Conservation (phyloP, 2,797 vertebrate species). For the Smutsia temminckii region DNA sequence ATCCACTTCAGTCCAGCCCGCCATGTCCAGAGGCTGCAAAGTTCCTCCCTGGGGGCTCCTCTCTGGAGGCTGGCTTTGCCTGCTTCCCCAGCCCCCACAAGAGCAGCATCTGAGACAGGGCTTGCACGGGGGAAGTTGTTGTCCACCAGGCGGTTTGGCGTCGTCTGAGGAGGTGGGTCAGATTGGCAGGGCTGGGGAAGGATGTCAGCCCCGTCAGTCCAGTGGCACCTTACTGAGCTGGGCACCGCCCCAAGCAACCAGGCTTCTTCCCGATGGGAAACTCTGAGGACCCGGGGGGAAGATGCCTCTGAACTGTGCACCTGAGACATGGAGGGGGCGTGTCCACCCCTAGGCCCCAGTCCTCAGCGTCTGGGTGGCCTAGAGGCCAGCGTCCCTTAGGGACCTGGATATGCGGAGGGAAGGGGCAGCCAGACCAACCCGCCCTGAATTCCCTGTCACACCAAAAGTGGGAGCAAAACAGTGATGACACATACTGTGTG, state of each 20-base stretch:
- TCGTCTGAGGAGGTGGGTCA: neutral
- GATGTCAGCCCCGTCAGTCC: neutral
- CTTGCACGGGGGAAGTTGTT: neutral
- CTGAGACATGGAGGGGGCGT: neutral
- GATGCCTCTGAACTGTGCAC: neutral
- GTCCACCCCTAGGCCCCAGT: too few relatives aligned
- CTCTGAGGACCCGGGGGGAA: neutral
- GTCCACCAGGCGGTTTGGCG: neutral
- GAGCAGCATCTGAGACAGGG: neutral
- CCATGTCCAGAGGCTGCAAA: neutral
- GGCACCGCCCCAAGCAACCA: neutral
- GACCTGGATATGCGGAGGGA: neutral
- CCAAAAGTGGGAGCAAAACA: neutral
- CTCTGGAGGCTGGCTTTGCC: neutral
- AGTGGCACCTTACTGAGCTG: neutral
- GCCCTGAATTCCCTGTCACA: neutral
- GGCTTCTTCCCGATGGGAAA: accelerated
- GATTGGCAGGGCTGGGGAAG: neutral
- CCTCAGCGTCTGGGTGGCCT: neutral
- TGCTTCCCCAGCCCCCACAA: neutral
- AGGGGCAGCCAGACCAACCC: neutral
- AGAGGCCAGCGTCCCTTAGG: neutral
- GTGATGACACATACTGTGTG: neutral
- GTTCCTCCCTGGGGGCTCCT: neutral
- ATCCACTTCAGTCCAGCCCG: neutral